Percentiles rank a stretch among this genome's conserved stretches.
These are phyloP conservation scores for Hemicentrotus pulcherrimus DNA, from an alignment of 35 echinoderm and acorn worm species.

Conservation along the genomic window DNA sequence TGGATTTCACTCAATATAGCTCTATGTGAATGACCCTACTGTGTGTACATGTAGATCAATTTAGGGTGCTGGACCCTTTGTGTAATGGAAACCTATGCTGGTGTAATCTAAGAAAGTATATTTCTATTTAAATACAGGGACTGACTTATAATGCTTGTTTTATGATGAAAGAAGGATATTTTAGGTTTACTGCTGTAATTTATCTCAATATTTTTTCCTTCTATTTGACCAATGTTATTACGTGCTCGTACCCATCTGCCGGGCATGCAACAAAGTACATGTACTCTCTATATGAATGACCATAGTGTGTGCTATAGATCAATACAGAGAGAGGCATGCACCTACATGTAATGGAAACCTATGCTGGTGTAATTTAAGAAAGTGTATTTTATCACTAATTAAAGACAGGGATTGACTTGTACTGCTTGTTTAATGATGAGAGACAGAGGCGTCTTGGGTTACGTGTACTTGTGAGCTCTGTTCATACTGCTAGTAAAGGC, in stretches of 20 bases:
- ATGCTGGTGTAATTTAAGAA: background rate
- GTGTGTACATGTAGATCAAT: background rate
- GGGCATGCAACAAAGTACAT: no score
- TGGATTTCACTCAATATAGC: no score
- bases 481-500: background rate
- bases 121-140: background rate
- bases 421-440: background rate
- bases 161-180: background rate
- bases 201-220: no score
- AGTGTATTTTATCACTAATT: constrained; percentile 7
- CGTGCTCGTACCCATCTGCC: no score
- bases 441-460: background rate
- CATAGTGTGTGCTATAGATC: background rate
- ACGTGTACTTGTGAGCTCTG: background rate
- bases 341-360: background rate
- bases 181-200: no score
- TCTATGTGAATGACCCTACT: background rate
- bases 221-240: no score
- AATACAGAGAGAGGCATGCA: background rate
- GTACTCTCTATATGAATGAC: background rate
- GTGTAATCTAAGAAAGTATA: background rate
- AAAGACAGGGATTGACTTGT: background rate
- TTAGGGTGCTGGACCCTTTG: background rate
- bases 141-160: background rate
- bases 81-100: background rate